Base-by-base conservation (phyloP, 1,140 invertebrate genomes). In the Physella acuta region DNA sequence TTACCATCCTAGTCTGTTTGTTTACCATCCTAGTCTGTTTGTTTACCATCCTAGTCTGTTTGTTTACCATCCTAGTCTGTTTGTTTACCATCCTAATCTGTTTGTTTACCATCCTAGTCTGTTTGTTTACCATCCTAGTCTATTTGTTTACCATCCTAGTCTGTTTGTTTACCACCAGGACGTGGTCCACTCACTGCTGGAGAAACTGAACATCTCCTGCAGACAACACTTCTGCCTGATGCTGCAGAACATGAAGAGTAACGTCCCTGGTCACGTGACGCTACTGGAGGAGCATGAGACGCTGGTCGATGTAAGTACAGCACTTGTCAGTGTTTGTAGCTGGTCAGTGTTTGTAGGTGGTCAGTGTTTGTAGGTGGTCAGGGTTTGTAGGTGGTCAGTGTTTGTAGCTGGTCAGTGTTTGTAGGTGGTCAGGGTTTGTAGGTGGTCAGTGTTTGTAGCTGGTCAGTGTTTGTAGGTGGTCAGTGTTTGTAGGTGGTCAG, bases 201-300 rank as follows among this genome's bases (percentile, higher is more conserved):
- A 93, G 77, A 96, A 96, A 83, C 87, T 96, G 26, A 92, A 91
- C 70, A 89, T 96, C 67, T 89, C 89, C 60, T 90, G 90, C 28
- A 89, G 89, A 1, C 91, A 94, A 73, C 91, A 94, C 81, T 96
- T 95, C 84, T 92, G 92, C 72, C 85, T 97, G 28, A 93, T 94
- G 17, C 89, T 95, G 53, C 93, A 95, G 86, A 93, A 95, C 82
- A 92, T 94, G 62, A 94, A 94, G 85, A 92, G 91, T 79, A 87
- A 93, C 26, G 88, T 91, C 73, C 88, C 93, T 59, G 93, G 93
- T 77, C 93, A 93, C 83, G 86, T 96, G 26, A 93, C 92, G 11
- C 79, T 95, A 11, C 85, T 96, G 34, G 91, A 93, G 84, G 91
- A 92, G 0, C 89, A 91, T 72, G 93, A 95, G 79, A 91, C 91